Percentiles rank a stretch among this genome's conserved stretches.
Evolutionary conservation across 2,113 vertebrate species (phyloP).

Genomic region (Pyrgilauda ruficollis): DNA sequence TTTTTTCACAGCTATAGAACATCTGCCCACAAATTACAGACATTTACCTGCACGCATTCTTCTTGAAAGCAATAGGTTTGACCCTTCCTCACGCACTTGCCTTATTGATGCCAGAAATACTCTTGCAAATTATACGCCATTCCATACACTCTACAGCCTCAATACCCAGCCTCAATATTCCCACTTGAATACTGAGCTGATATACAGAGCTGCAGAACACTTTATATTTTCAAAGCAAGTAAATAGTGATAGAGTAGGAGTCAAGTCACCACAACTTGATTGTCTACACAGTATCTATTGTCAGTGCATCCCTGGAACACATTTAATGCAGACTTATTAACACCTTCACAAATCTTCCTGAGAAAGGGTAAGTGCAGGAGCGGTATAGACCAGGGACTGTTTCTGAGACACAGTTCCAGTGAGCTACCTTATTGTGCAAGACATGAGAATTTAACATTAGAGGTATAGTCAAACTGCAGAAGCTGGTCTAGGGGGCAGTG

Average conservation of each 20-base stretch:
- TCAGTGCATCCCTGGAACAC: not conserved
- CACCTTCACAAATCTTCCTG: not conserved
- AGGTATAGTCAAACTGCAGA: not conserved
- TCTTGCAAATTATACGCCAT: not conserved
- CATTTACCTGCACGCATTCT: not conserved
- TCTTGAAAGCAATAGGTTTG: not conserved
- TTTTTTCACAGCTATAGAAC: not conserved
- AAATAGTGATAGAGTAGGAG: not conserved
- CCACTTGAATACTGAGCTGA: not conserved
- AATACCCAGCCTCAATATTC: not conserved
- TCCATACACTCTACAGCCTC: not conserved
- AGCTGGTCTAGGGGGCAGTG: fast-evolving
- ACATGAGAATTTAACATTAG: not conserved
- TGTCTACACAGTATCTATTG: not conserved
- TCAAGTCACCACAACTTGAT: not conserved
- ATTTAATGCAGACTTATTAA: not conserved
- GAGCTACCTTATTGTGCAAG: not conserved
- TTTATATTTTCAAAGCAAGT: not conserved
- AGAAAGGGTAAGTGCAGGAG: not conserved
- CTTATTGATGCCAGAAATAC: not conserved
- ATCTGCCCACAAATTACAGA: not conserved
- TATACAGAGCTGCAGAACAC: not conserved
- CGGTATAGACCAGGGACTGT: not conserved
- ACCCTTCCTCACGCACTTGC: not conserved
- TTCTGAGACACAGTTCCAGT: not conserved